Evolutionary conservation across 2,888 invertebrate species (phyloP), one percentile per base, ranked within the genome.

Genomic region (Bursaphelenchus okinawaensis): DNA sequence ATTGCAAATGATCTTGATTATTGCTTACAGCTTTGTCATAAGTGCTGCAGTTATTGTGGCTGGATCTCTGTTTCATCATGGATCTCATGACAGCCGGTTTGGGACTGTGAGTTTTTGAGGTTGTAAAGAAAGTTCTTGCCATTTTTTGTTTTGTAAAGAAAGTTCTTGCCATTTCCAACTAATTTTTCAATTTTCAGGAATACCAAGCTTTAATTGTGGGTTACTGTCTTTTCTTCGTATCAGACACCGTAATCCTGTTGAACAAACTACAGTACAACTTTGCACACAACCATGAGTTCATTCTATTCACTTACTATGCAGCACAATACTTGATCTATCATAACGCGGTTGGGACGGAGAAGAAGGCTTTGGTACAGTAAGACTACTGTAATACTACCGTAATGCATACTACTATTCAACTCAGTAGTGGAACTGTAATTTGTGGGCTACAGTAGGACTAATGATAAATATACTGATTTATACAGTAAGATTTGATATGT

Each of bases 241-340:
- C 62, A 16, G 62, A 62, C 20, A 64, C 62, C 4, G 19, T 62
- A 16, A 28, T 62, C 20, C 64, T 62, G 4, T 22, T 62, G 2
- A 27, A 19, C 61, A 12, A 62, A 16, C 23, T 65, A 19, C 63
- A 63, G 19, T 65, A 23, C 27, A 23, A 16, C 19, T 62, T 62
- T 28, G 9, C 62, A 12, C 40, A 62, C 26, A 22, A 64, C 9
- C 28, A 62, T 16, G 63, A 23, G 16, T n/a, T 62, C 62, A 7
- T 62, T 22, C 40, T 62, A 1, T 23, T 65, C 6, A 7, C 63
- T n/a, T 62, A 62, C 63, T 62, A 64, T 7, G 64, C 64, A 12
- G 62, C 62, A 19, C 62, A 62, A 29, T 62, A 62, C 28, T 22
- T 62, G 23, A 62, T 62, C 62, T 62, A 22, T 4, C 55, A 59